These are phyloP conservation scores for Furcifer pardalis DNA, from an alignment of 2,797 vertebrate genomes.

Conservation along the genomic window DNA sequence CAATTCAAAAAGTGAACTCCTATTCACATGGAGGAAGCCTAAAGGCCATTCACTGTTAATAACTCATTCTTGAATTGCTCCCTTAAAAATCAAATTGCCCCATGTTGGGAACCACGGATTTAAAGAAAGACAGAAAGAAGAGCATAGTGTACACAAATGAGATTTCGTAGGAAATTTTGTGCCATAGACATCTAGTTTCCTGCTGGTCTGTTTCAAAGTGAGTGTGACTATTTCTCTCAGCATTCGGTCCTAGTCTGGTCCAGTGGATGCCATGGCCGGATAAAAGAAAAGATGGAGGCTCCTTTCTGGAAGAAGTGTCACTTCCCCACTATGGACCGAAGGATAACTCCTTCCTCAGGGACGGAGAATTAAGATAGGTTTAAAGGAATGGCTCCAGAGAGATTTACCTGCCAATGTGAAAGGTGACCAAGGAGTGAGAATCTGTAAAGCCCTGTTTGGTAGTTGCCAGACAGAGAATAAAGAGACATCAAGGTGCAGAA, in stretches of 20 bases:
- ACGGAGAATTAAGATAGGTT: too few species aligned
- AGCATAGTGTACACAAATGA: neutral
- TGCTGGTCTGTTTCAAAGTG: neutral
- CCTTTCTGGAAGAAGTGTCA: fast-evolving
- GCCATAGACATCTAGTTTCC: too few species aligned
- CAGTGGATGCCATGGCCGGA: too few species aligned
- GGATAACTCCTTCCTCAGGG: neutral
- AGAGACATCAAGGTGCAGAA: neutral
- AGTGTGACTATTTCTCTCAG: neutral
- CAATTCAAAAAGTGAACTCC: too few species aligned
- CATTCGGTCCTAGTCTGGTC: too few species aligned
- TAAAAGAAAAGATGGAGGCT: neutral
- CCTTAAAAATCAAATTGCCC: too few species aligned
- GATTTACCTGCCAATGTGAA: neutral
- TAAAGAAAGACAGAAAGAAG: constrained; percentile 40
- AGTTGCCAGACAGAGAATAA: neutral
- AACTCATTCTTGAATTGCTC: too few species aligned
- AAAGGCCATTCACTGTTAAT: too few species aligned
- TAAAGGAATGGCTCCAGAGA: neutral
- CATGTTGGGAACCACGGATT: too few species aligned
- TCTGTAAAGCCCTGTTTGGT: neutral
- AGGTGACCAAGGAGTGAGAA: neutral
- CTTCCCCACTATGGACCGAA: too few species aligned
- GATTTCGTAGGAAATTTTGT: too few species aligned
- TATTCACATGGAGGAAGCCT: too few species aligned